phyloP scores from a whole-genome alignment of 2,113 vertebrate species.

The Gopherus flavomarginatus region DNA sequence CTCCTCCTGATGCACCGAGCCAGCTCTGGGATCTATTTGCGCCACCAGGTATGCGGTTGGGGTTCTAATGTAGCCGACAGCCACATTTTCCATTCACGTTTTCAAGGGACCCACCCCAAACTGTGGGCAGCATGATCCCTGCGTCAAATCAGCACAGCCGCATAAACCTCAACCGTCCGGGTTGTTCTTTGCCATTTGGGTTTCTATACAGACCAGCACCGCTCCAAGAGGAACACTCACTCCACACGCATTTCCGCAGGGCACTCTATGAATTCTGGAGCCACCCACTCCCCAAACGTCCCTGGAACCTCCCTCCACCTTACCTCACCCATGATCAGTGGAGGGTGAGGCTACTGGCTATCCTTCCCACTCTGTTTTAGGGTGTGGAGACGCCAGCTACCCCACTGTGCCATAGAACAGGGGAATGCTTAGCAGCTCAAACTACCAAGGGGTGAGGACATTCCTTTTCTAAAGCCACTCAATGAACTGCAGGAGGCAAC shows the following conservation, averaged over 20 bases:
- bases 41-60: neutral
- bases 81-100: neutral
- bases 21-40: neutral
- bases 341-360: neutral
- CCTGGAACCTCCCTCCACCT: neutral
- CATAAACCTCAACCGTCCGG: neutral
- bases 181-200: neutral
- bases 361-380: neutral
- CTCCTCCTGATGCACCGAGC: neutral
- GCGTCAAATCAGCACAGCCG: neutral
- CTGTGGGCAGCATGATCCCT: neutral
- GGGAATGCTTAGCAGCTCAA: neutral
- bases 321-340: neutral
- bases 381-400: neutral
- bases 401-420: neutral
- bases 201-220: neutral
- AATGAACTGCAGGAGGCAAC: neutral
- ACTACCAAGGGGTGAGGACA: neutral
- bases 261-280: neutral
- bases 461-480: neutral
- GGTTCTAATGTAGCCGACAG: neutral
- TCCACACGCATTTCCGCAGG: too few species aligned
- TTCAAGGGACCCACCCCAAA: neutral
- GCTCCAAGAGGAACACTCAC: neutral
- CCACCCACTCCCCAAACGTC: neutral